Conservation (phyloP, 2,888 invertebrate species). For the Xestia sexstrigata region DNA sequence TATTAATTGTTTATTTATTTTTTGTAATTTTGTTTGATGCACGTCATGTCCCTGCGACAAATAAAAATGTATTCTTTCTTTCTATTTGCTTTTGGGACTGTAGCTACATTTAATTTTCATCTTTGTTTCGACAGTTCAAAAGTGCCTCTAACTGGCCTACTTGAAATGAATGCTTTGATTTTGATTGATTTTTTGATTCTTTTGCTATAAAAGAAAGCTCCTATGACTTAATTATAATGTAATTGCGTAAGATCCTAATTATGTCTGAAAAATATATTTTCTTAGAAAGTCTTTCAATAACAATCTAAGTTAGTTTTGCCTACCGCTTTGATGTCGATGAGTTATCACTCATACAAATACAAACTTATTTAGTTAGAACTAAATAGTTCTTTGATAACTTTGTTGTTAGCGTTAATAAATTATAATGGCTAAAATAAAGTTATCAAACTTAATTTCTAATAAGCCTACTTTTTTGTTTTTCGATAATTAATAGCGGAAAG, state of each 20-base stretch:
- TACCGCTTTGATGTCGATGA: conserved; percentile 21
- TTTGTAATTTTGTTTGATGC: too few species aligned
- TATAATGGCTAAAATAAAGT: conserved; percentile 25
- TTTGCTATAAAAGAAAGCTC: background rate
- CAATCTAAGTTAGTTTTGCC: conserved; percentile 3
- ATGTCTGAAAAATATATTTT: background rate
- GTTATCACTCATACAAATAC: conserved; percentile 13
- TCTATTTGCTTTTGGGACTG: background rate
- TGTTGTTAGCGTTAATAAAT: conserved; percentile 21
- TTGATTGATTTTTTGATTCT: background rate
- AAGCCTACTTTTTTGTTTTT: background rate
- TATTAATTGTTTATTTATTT: too few species aligned
- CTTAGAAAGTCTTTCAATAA: background rate
- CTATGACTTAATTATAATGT: background rate
- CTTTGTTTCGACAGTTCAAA: too few species aligned
- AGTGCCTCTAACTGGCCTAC: too few species aligned
- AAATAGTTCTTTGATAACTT: conserved; percentile 29
- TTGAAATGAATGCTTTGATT: too few species aligned
- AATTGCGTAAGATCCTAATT: background rate
- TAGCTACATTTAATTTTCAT: too few species aligned
- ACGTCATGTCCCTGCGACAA: too few species aligned
- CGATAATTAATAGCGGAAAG: too few species aligned
- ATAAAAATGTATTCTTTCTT: too few species aligned
- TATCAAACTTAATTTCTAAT: conserved; percentile 29
- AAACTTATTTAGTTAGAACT: conserved; percentile 17